phyloP scores from a whole-genome alignment of 2,113 vertebrate species.

The Mastomys natalensis region DNA sequence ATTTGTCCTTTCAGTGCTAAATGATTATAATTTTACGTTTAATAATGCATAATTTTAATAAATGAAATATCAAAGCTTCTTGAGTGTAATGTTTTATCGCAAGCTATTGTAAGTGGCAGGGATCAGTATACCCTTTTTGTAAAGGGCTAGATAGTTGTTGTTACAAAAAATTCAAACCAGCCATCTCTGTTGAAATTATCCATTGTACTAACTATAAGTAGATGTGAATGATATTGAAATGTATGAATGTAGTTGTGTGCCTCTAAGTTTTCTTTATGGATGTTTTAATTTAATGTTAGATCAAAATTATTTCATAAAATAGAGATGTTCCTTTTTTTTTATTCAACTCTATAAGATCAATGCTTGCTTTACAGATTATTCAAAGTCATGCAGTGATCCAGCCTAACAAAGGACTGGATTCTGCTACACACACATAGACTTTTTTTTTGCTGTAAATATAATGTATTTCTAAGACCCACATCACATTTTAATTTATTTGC shows the following conservation, averaged over 20 bases:
- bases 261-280: slow-evolving; percentile 9
- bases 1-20: not conserved
- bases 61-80: not conserved
- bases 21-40: not conserved
- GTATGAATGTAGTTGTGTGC: not conserved
- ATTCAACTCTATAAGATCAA: not conserved
- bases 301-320: slow-evolving; percentile 33
- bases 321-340: slow-evolving; percentile 17
- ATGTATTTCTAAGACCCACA: not conserved
- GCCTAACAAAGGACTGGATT: not conserved
- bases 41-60: slow-evolving; percentile 46
- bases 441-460: not conserved
- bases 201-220: not conserved
- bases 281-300: not conserved
- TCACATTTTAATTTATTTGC: not conserved
- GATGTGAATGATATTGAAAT: not conserved
- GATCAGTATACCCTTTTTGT: not conserved
- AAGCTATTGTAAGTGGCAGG: not conserved
- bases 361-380: not conserved
- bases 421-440: not conserved
- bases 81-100: slow-evolving; percentile 22
- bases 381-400: not conserved
- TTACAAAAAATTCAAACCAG: not conserved
- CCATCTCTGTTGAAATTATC: not conserved
- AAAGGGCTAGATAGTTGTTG: not conserved